Evolutionary conservation across 1,140 invertebrate genomes (phyloP).

Genomic region (Ylistrum balloti): DNA sequence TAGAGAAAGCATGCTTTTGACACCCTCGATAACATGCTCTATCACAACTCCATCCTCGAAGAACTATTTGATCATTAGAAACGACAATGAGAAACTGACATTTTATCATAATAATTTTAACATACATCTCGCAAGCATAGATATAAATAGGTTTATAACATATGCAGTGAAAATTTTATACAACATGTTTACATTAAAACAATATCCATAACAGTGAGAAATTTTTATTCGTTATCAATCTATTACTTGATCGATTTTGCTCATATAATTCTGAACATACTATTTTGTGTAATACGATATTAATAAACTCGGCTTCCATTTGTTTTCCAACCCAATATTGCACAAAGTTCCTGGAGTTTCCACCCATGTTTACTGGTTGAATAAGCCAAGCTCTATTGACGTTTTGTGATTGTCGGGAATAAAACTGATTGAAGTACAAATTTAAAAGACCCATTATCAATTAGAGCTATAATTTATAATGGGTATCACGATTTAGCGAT

Average conservation of each 20-base stretch:
- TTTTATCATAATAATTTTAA: no score
- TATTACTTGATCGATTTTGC: no score
- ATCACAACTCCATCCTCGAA: neutral
- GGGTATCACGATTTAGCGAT: neutral
- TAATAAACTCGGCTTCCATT: no score
- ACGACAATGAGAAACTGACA: neutral
- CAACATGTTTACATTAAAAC: no score
- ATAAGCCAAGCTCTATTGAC: neutral
- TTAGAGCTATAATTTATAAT: neutral
- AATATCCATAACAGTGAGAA: no score
- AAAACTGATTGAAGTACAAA: neutral
- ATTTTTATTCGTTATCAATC: no score
- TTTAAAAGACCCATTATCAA: constrained; percentile 19
- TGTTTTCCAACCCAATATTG: no score
- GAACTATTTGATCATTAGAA: neutral
- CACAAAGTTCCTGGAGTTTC: no score
- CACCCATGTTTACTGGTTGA: neutral
- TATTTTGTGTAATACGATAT: no score
- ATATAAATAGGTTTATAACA: neutral
- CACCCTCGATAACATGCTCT: neutral
- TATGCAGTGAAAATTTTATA: no score
- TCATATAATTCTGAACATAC: no score
- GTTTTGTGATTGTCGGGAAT: neutral
- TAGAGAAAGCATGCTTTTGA: neutral
- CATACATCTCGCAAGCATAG: no score